Evolutionary conservation across 2,797 vertebrate genomes (phyloP).

Genomic region (Anguilla megastoma): DNA sequence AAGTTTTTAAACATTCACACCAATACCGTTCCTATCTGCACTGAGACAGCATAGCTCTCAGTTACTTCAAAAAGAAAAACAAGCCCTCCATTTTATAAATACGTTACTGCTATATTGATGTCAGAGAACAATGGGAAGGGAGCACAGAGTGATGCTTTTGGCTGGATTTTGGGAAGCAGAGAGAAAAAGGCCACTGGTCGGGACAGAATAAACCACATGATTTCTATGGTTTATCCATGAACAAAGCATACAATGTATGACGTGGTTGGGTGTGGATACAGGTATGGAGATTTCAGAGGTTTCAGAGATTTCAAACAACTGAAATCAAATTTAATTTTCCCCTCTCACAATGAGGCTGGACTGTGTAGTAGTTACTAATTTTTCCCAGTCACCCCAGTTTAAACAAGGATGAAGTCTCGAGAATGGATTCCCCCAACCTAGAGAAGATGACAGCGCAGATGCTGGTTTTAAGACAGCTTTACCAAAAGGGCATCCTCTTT

Average conservation of each 20-base stretch:
- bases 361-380: not conserved
- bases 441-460: not conserved
- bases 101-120: not conserved
- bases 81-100: not conserved
- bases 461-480: not conserved
- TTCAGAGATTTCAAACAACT: too few relatives aligned
- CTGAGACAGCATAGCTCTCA: not conserved
- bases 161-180: not conserved
- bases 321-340: not conserved
- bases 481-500: not conserved
- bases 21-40: not conserved
- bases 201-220: not conserved
- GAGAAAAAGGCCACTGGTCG: not conserved
- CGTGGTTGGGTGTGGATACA: slow-evolving; percentile 7
- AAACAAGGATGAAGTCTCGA: not conserved
- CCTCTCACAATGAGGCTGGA: not conserved
- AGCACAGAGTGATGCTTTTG: not conserved
- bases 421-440: not conserved
- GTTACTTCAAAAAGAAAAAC: not conserved
- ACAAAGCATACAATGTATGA: not conserved
- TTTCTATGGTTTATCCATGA: not conserved
- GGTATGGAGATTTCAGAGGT: not conserved
- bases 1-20: not conserved
- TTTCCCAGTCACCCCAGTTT: not conserved
- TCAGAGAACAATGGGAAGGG: not conserved